A percentile compares a stretch with the other conserved stretches of the same genome.
These are phyloP conservation scores for Halcyon leucocephala DNA, from an alignment of 2,797 vertebrate genomes.

Conservation along the genomic window DNA sequence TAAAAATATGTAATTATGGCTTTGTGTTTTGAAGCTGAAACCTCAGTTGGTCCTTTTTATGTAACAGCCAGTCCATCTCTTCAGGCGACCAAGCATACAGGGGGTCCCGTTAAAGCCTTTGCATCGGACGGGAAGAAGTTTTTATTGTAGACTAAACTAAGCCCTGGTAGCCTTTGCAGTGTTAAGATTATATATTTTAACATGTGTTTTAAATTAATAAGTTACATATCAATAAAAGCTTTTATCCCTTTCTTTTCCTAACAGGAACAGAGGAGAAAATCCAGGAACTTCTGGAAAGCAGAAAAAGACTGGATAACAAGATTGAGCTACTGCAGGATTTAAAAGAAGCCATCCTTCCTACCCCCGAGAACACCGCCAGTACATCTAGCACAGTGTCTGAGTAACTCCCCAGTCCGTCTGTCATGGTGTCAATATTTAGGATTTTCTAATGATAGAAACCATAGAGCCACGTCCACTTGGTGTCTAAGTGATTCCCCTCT, in stretches of 20 bases:
- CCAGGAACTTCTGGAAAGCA: constrained; percentile 56
- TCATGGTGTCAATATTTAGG: neutral
- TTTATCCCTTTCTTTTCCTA: neutral
- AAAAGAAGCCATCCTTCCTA: constrained; percentile 21
- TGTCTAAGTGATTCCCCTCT: neutral
- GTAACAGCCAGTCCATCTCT: neutral
- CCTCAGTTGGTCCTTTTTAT: neutral
- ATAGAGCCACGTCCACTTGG: neutral
- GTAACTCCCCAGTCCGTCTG: neutral
- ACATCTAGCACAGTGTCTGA: constrained; percentile 37
- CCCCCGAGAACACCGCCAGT: constrained; percentile 23
- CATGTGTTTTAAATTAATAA: neutral
- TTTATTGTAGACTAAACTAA: neutral
- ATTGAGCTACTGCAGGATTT: constrained; percentile 67
- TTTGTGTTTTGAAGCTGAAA: neutral
- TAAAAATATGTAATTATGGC: neutral
- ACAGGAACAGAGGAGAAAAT: constrained; percentile 68
- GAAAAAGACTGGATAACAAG: constrained; percentile 58
- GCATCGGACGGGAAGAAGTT: neutral
- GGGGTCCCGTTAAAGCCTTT: neutral
- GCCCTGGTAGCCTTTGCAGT: neutral
- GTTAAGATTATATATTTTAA: neutral
- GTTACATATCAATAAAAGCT: neutral
- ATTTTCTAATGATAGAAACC: constrained; percentile 7
- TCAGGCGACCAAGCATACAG: rapidly evolving